Evolutionary conservation across 2,113 vertebrate species (phyloP).

Genomic region (Mastomys natalensis): DNA sequence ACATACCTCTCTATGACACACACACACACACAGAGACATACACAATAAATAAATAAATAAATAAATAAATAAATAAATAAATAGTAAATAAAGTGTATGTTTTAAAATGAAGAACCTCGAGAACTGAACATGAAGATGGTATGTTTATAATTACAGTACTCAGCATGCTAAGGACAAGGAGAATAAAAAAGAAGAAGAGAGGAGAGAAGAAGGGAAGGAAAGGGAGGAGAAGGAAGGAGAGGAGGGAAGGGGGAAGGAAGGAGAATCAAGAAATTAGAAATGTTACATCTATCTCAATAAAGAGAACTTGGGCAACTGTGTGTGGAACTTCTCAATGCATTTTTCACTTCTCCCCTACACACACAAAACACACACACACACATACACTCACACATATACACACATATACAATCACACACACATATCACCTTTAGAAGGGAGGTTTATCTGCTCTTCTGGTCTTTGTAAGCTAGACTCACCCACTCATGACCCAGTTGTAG

Average conservation of each 20-base stretch:
- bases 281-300: not conserved
- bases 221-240: accelerated
- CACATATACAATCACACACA: not conserved
- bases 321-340: not conserved
- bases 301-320: not conserved
- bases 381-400: not conserved
- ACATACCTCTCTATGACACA: not conserved
- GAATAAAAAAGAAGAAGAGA: not conserved
- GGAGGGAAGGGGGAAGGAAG: too few species aligned
- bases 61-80: not conserved
- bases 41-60: not conserved
- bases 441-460: accelerated
- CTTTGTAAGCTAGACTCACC: constrained; percentile 85
- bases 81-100: not conserved
- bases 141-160: not conserved
- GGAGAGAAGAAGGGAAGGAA: too few species aligned
- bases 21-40: not conserved
- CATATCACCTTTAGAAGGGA: too few species aligned
- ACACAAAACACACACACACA: not conserved
- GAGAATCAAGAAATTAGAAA: not conserved
- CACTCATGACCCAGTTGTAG: constrained; percentile 92
- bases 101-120: not conserved
- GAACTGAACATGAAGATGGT: not conserved
- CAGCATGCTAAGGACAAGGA: not conserved
- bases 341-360: not conserved